Conservation (phyloP, 2,888 invertebrate species). For the Globia sparganii region DNA sequence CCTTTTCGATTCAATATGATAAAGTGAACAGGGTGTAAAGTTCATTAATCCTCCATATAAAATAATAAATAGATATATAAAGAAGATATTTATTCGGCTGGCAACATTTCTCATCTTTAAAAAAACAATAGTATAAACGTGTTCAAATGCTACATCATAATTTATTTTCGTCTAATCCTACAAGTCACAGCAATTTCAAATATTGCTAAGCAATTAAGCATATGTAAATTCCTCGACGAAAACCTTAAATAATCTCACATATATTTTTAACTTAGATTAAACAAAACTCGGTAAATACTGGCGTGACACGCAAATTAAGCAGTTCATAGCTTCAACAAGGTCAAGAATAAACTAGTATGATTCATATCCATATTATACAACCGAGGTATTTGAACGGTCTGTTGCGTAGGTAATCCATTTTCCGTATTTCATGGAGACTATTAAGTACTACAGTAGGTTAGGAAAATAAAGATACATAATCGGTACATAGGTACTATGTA, state of each 20-base stretch:
- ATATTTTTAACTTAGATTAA: constrained; percentile 52
- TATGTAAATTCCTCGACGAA: constrained; percentile 25
- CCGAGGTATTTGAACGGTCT: constrained; percentile 28
- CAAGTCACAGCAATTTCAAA: constrained; percentile 16
- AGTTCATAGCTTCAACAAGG: constrained; percentile 47
- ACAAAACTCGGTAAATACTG: constrained; percentile 52
- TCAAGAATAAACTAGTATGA: constrained; percentile 52
- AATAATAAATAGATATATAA: too few relatives aligned
- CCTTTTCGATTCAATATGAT: not conserved
- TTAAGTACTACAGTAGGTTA: not conserved
- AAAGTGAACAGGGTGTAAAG: too few relatives aligned
- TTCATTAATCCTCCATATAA: too few relatives aligned
- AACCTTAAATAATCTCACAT: constrained; percentile 3
- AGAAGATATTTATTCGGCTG: not conserved
- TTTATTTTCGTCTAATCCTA: not conserved
- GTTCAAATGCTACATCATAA: not conserved
- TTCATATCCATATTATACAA: constrained; percentile 41
- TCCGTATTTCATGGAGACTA: not conserved
- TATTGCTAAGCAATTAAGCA: not conserved
- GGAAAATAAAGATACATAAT: not conserved
- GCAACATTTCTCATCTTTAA: too few relatives aligned
- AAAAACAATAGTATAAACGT: not conserved
- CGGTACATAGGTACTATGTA: not conserved
- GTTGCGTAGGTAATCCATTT: constrained; percentile 31
- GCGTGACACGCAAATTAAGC: constrained; percentile 56